Conservation (phyloP, 2,888 invertebrate genomes). For the Esperia sulphurella region DNA sequence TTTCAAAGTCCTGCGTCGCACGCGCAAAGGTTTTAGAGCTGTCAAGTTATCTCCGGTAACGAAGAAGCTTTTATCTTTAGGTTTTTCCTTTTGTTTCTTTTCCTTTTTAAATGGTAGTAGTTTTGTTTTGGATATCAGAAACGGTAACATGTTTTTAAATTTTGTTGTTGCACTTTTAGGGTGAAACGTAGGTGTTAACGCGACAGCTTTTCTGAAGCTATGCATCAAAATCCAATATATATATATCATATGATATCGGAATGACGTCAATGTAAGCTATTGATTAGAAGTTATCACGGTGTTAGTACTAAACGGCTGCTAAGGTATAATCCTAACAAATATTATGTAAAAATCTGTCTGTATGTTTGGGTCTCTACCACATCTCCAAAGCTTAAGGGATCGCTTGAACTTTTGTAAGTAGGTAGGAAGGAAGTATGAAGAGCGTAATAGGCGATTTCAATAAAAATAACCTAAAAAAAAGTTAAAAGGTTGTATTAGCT, state of each 20-base stretch:
- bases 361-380: neutral
- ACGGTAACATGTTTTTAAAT: conserved; percentile 57
- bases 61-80: conserved; percentile 36
- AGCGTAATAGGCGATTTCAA: no score
- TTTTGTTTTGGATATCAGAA: conserved; percentile 62
- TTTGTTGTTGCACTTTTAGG: neutral
- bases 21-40: conserved; percentile 34
- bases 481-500: no score
- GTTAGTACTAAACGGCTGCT: neutral
- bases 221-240: neutral
- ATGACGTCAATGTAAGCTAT: conserved; percentile 1
- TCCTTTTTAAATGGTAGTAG: conserved; percentile 46
- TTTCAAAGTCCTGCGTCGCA: conserved; percentile 38
- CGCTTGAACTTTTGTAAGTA: no score
- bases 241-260: neutral
- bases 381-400: no score
- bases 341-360: neutral
- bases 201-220: neutral
- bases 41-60: conserved; percentile 45
- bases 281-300: no score
- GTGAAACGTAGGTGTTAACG: neutral
- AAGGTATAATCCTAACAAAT: neutral
- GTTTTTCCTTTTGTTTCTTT: conserved; percentile 31
- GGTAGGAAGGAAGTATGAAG: no score
- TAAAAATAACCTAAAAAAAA: no score